Base-by-base conservation (phyloP, 2,888 invertebrate species). In the Drosophila tanythrix region DNA sequence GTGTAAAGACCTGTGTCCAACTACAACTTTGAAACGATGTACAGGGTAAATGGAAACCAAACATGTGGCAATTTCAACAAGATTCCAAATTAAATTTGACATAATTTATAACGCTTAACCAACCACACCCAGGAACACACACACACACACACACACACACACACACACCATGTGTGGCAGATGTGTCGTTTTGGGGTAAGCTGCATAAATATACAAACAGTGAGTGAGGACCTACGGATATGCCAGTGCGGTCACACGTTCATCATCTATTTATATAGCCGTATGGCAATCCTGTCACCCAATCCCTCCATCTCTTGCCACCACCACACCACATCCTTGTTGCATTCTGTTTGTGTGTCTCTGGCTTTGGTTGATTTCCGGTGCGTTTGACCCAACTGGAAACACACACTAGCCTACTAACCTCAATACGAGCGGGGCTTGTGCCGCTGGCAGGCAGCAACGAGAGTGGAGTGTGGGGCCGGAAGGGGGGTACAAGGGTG, bases 51-150 rank as follows among this genome's bases (percentile, higher is more conserved):
- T 64, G 59, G 57, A 60, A 73, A 53, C 48, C 69, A 70, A 74
- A 58, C 43, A 67, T 74, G 82, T 69, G 65, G 61, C 68, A 74
- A 66, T 76, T 77, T 72, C 70, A 66, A 40, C 70, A 72, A 63
- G 67, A 75, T 76, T 72, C 70, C 78, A 78, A 85, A 90, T 89
- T 85, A 82, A 87, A 87, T 88, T 81, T 85, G 65, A 82, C 81
- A 84, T 85, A 88, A 82, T 77, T 85, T 74, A 78, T 69, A 71
- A 71, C 63, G 63, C 65, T 70, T 72, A 59, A 59, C 74, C 70
- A 67, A 51, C 50, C 35, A 40, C 62, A 63, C 48, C 59, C 51
- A 50, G 33, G 59, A 59, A 55, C 21, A 53, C n/a, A 40, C 59
- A 56, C 40, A 52, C 51, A 48, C 40, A 53, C 59, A 46, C 53